These are phyloP conservation scores for Leptarthrus brevirostris DNA, from an alignment of 2,888 invertebrate genomes.

Conservation along the genomic window DNA sequence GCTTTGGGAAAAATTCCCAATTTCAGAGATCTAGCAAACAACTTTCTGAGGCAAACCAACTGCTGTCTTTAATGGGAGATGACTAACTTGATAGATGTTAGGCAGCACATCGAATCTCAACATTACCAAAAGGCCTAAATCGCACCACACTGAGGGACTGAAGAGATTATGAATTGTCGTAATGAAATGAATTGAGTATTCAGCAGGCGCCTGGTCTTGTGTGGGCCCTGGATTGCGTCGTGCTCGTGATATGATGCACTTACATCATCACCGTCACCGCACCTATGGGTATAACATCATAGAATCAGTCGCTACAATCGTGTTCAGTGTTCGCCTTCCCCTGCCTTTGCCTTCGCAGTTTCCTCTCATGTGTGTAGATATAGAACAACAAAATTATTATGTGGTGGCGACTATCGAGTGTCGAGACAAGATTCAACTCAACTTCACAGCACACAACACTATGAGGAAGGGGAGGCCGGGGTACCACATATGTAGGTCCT, in stretches of 20 bases:
- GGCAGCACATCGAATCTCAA: too few species aligned
- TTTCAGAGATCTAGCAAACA: too few species aligned
- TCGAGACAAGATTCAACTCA: slow-evolving; percentile 32
- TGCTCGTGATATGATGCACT: slow-evolving; percentile 17
- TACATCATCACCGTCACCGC: slow-evolving; percentile 35
- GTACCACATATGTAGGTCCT: slow-evolving; percentile 22
- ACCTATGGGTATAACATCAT: background rate
- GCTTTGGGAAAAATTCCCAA: too few species aligned
- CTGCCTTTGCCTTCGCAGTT: background rate
- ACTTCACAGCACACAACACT: slow-evolving; percentile 9
- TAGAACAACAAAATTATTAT: slow-evolving; percentile 40
- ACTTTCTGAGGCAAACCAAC: too few species aligned
- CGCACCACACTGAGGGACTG: too few species aligned
- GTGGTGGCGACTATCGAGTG: slow-evolving; percentile 24
- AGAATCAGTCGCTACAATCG: too few species aligned
- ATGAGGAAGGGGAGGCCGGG: slow-evolving; percentile 11
- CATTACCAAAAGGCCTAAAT: too few species aligned
- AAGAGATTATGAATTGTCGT: background rate
- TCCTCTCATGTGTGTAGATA: slow-evolving; percentile 37
- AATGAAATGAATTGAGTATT: too few species aligned
- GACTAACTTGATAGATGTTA: too few species aligned
- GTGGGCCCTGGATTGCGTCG: slow-evolving; percentile 25
- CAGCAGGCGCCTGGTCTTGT: slow-evolving; percentile 19
- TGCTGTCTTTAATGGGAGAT: too few species aligned
- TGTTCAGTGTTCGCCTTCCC: slow-evolving; percentile 5